Conservation (phyloP, 1,140 invertebrate species). For the Pentalonia nigronervosa region DNA sequence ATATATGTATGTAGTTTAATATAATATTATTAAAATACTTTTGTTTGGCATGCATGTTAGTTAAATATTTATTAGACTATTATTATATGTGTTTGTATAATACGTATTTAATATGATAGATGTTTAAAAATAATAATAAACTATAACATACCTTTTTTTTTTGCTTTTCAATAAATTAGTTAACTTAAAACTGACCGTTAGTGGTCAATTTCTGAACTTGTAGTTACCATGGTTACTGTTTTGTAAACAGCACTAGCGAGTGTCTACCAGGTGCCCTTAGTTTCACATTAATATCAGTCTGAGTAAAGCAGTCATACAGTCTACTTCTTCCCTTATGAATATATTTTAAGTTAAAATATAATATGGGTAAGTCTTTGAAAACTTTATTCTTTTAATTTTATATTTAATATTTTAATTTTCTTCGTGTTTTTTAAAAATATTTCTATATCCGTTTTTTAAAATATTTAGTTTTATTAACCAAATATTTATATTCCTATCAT, state of each 20-base stretch:
- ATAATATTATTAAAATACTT: not conserved
- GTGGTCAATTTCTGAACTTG: conserved; percentile 53
- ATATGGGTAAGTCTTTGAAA: conserved; percentile 52
- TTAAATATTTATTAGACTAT: not conserved
- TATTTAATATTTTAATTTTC: not conserved
- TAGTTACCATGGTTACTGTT: conserved; percentile 53
- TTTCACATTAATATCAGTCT: conserved; percentile 37
- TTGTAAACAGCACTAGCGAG: conserved; percentile 21
- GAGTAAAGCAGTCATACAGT: conserved; percentile 43
- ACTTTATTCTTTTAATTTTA: not conserved
- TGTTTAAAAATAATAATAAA: conserved; percentile 23
- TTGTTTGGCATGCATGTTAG: not conserved
- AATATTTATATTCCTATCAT: not conserved
- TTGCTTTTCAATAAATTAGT: conserved; percentile 46
- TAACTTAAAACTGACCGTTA: conserved; percentile 40
- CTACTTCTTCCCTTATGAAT: conserved; percentile 38
- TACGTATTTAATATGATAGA: not conserved
- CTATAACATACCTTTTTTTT: not conserved
- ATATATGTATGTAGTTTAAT: not conserved
- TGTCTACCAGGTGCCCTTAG: conserved; percentile 49
- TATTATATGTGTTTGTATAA: not conserved
- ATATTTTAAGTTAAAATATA: conserved; percentile 21
- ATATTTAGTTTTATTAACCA: not conserved
- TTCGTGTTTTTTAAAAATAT: not conserved
- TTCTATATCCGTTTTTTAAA: not conserved